phyloP scores from a whole-genome alignment of 2,888 invertebrate species.

The Limnephilus lunatus region DNA sequence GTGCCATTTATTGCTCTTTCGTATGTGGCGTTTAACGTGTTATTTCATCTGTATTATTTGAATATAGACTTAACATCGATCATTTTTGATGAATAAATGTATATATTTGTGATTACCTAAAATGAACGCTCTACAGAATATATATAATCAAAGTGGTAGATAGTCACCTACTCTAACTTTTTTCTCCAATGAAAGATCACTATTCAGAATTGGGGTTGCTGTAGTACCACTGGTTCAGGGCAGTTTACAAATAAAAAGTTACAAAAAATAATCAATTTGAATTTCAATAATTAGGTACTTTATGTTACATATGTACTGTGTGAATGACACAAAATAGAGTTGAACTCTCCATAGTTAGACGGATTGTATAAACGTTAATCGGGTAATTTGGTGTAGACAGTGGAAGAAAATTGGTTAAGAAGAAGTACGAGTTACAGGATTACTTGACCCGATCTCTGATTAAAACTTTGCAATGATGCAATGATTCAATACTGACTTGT shows the following conservation, averaged over 20 bases:
- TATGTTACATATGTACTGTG: too few relatives aligned
- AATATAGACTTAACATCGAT: neutral
- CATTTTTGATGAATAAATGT: neutral
- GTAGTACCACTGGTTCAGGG: too few relatives aligned
- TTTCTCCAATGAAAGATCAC: too few relatives aligned
- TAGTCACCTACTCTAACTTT: too few relatives aligned
- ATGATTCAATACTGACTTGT: too few relatives aligned
- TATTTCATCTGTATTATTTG: neutral
- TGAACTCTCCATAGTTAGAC: neutral
- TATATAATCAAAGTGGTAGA: too few relatives aligned
- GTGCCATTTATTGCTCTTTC: conserved; percentile 53
- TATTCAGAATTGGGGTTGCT: too few relatives aligned
- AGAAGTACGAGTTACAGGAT: neutral
- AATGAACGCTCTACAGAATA: neutral
- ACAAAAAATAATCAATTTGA: too few relatives aligned
- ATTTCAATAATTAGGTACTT: too few relatives aligned
- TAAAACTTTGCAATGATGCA: neutral
- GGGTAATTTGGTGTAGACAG: too few relatives aligned
- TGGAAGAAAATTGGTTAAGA: neutral
- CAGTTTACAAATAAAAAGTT: too few relatives aligned
- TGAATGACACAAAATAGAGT: too few relatives aligned
- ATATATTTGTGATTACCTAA: neutral
- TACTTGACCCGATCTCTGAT: neutral
- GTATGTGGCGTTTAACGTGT: conserved; percentile 40
- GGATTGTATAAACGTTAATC: neutral